Evolutionary conservation across 1,140 invertebrate species (phyloP), one percentile per base, ranked within the genome.

Genomic region (Monochamus saltuarius): DNA sequence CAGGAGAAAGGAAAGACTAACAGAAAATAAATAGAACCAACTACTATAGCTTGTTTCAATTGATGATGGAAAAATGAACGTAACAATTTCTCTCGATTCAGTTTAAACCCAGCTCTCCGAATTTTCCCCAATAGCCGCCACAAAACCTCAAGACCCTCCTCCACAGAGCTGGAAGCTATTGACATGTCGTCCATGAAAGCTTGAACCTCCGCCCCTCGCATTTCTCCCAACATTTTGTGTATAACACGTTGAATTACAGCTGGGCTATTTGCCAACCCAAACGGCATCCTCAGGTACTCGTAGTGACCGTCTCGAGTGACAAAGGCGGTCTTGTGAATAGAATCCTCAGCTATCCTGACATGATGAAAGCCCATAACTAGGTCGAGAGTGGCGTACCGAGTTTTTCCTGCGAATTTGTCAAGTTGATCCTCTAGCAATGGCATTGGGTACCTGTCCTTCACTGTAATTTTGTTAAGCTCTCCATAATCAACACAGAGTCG

Each of bases 401-500:
- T 63, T 53, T 60, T 67, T 45, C 40, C 52, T 59, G 55, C 51
- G 17, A 66, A 57, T 16, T 56, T 57, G 14, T 75, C 73, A 2
- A 77, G 39, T 16, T 68, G 53, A 38, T 77, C 69, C 1, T 77
- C 74, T 10, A 75, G 74, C 2, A 65, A 78, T n/a, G n/a, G n/a
- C n/a, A n/a, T n/a, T n/a, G n/a, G n/a, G n/a, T n/a, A n/a, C 9
- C 59, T 59, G 54, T 76, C 66, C 67, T 72, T 68, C 36, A 67
- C 37, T 17, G 72, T 68, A 36, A 62, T 64, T 52, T 68, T 71
- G 65, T 84, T 84, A 6, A 83, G 56, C 13, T 51, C 43, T 11
- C 81, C 63, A 63, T 78, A 84, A 64, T 85, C 81, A 1, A 83
- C 64, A 70, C 81, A 84, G 9, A 83, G 71, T 11, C 82, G 38